phyloP scores from a whole-genome alignment of 2,888 invertebrate genomes.

The Psylliodes chrysocephalus region DNA sequence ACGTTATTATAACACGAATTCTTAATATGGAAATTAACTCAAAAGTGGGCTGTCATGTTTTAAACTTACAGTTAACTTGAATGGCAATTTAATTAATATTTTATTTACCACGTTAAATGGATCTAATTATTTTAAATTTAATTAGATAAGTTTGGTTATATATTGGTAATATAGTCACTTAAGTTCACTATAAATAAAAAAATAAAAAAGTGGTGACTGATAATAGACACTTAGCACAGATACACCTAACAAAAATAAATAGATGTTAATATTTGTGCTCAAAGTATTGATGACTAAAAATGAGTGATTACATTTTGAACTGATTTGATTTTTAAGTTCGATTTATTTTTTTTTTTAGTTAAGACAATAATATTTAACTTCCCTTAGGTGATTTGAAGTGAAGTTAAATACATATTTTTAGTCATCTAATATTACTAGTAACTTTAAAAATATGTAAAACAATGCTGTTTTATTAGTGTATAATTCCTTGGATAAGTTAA shows the following conservation, averaged over 20 bases:
- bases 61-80: too few species aligned
- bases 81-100: too few species aligned
- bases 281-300: neutral
- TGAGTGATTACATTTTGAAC: too few species aligned
- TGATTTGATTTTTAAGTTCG: too few species aligned
- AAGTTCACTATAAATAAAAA: neutral
- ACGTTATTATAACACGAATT: too few species aligned
- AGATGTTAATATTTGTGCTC: constrained; percentile 1
- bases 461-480: neutral
- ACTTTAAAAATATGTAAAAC: neutral
- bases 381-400: too few species aligned
- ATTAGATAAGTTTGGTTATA: neutral
- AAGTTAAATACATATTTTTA: neutral
- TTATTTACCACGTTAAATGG: too few species aligned
- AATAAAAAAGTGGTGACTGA: neutral
- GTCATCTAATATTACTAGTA: neutral
- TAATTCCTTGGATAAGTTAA: neutral
- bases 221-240: neutral
- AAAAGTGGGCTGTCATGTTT: too few species aligned
- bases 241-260: neutral
- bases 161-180: neutral
- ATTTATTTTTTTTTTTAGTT: too few species aligned
- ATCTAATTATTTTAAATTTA: too few species aligned
- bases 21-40: too few species aligned
- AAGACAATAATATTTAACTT: too few species aligned